phyloP scores from a whole-genome alignment of 1,140 invertebrate species.

The Neodiprion lecontei region DNA sequence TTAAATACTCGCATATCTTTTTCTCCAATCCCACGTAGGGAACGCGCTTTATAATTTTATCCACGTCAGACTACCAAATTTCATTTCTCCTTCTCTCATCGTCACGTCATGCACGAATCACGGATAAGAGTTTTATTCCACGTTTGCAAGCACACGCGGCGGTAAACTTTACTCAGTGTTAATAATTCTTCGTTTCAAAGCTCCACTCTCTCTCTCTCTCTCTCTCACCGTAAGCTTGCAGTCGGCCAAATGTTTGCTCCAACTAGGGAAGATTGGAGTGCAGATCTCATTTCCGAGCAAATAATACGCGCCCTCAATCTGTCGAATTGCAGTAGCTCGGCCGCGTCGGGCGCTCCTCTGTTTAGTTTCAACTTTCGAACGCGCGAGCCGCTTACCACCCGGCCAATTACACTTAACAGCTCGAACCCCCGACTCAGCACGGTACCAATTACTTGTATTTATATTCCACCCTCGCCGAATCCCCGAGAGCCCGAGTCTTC shows the following conservation, averaged over 20 bases:
- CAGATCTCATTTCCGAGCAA: constrained; percentile 43
- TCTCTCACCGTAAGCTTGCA: constrained; percentile 10
- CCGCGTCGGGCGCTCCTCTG: constrained; percentile 28
- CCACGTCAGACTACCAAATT: not conserved
- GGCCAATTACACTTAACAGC: constrained; percentile 38
- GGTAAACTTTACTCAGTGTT: not conserved
- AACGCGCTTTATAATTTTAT: too few relatives aligned
- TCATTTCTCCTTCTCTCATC: not conserved
- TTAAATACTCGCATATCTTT: too few relatives aligned
- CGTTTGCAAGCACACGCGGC: too few relatives aligned
- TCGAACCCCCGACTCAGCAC: not conserved
- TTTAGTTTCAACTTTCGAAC: constrained; percentile 38
- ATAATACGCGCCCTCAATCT: constrained; percentile 49
- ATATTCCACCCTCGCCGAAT: constrained; percentile 14
- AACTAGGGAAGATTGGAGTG: not conserved
- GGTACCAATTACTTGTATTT: constrained; percentile 35
- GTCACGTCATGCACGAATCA: too few relatives aligned
- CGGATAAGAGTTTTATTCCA: too few relatives aligned
- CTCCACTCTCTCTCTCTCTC: constrained; percentile 27
- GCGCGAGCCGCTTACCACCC: constrained; percentile 31
- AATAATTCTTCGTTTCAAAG: not conserved
- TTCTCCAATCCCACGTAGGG: too few relatives aligned
- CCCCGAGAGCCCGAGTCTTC: not conserved
- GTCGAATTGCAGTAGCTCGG: constrained; percentile 25
- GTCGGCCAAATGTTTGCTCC: not conserved